Evolutionary conservation across 2,113 vertebrate species (phyloP).

Genomic region (Patagioenas fasciata): DNA sequence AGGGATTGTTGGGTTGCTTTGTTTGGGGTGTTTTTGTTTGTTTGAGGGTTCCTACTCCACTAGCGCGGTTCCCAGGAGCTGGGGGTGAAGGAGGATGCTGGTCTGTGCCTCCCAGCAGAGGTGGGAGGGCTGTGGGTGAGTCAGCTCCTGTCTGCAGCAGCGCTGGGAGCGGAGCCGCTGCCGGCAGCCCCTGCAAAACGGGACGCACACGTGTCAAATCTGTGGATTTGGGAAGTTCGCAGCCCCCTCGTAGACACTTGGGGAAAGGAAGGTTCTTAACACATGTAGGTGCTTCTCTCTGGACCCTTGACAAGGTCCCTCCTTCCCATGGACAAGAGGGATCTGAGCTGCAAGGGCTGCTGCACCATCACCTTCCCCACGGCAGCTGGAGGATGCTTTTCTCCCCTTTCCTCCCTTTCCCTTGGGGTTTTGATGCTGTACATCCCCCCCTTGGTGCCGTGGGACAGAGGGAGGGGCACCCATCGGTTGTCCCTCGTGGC

Average conservation of each 20-base stretch:
- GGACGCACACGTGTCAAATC: background rate
- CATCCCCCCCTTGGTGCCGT: background rate
- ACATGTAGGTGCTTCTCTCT: background rate
- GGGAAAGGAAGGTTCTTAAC: background rate
- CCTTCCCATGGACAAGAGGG: background rate
- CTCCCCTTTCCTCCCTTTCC: background rate
- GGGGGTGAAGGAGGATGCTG: background rate
- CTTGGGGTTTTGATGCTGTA: background rate
- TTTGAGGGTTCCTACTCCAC: background rate
- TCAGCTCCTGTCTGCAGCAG: background rate
- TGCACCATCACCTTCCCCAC: background rate
- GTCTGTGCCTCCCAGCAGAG: background rate
- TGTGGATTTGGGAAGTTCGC: background rate
- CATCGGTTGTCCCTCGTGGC: fast-evolving
- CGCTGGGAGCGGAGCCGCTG: background rate
- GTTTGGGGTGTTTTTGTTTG: background rate
- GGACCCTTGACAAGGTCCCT: background rate
- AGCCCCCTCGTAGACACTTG: background rate
- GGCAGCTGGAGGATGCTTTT: background rate
- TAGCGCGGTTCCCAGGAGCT: background rate
- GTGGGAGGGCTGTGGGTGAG: background rate
- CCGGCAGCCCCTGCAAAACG: background rate
- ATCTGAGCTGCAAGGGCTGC: background rate
- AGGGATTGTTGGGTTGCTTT: background rate
- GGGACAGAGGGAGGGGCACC: background rate